Base-by-base conservation (phyloP, 2,888 invertebrate species). In the Dicranocentrus wangi region DNA sequence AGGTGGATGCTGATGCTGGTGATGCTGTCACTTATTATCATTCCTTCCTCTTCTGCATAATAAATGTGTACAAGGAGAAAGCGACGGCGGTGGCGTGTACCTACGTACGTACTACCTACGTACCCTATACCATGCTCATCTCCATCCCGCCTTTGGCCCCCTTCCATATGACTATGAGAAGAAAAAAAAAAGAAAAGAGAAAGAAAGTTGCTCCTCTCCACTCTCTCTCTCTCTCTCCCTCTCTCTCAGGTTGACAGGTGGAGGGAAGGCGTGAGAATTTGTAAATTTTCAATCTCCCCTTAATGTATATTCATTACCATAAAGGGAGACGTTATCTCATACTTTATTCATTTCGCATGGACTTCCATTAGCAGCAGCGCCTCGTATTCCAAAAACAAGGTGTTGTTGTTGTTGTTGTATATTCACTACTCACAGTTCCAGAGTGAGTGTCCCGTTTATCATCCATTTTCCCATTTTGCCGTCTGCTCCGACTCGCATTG, bases 271-370 rank as follows among this genome's bases (percentile, higher is more conserved):
- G 25, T 23, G 25, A 55, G 25, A 55, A 55, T 55, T 55, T 55
- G 55, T 25, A 55, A 61, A 61, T 61, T 32, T 61, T 61, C 61
- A 61, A 61, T 61, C 61, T 61, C 10, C 28, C n/a, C 39, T 28
- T 61, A 61, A 61, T 61, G 61, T 61, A 61, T 61, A 32, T 32
- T 61, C 61, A 32, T 61, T 32, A 61, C 61, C n/a, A 61, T 61
- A 61, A 61, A 28, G 32, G 15, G 13, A 28, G 61, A 32, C 61
- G 61, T 61, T 32, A 61, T 61, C 61, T 32, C 55, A 55, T 55
- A n/a, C 61, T 61, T 61, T 61, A 28, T 32, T 61, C 61, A 61
- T 32, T 61, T 32, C 32, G 21, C 8, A 55, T 55, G 25, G 2
- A 55, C 55, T 15, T 55, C 55, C 55, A 55, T 55, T 55, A 55